Conservation (phyloP, 1,140 invertebrate species). For the Kradibia gibbosae region DNA sequence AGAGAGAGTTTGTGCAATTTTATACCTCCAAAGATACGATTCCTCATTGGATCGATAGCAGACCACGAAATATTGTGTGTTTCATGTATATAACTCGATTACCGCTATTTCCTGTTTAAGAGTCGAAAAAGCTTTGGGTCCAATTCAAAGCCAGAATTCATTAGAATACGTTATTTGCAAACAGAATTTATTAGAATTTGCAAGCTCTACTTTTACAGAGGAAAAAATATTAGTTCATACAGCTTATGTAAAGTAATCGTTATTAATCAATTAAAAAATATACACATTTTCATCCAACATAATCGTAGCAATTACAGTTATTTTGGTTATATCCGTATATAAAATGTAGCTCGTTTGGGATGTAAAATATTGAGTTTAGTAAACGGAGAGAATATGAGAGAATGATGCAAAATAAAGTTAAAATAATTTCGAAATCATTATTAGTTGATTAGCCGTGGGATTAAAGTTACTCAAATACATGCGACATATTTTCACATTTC, state of each 20-base stretch:
- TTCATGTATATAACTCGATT: neutral
- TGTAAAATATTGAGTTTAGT: no score
- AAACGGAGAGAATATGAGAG: no score
- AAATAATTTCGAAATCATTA: no score
- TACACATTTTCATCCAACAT: neutral
- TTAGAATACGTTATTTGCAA: slow-evolving; percentile 37
- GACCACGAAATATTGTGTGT: slow-evolving; percentile 40
- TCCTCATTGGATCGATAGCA: slow-evolving; percentile 20
- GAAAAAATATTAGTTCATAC: slow-evolving; percentile 14
- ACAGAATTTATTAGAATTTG: slow-evolving; percentile 44
- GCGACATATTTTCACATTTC: no score
- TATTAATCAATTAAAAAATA: slow-evolving; percentile 15
- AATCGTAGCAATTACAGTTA: neutral
- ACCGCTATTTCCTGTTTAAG: slow-evolving; percentile 41
- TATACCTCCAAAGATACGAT: slow-evolving; percentile 37
- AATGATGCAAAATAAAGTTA: no score
- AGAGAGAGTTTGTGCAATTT: slow-evolving; percentile 25
- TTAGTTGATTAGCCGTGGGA: no score
- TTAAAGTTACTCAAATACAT: no score
- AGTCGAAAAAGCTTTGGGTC: slow-evolving; percentile 18
- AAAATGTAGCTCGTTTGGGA: neutral
- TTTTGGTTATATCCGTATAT: neutral
- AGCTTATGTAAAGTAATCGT: slow-evolving; percentile 17
- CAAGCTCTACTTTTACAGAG: neutral
- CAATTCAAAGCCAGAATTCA: slow-evolving; percentile 32